Conservation (phyloP, 1,140 invertebrate species). For the Penaeus vannamei region DNA sequence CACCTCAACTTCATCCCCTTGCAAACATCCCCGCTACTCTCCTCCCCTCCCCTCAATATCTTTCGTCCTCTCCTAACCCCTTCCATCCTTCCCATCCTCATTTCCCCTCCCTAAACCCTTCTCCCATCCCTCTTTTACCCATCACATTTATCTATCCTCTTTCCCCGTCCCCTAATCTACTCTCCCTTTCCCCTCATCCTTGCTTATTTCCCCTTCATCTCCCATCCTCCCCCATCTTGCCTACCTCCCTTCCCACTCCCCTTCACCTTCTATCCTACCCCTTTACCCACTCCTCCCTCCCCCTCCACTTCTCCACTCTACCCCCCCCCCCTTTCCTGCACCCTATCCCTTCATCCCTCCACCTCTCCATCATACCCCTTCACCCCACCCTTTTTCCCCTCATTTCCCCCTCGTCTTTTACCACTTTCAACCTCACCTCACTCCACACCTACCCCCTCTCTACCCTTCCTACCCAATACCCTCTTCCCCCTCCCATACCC, state of each 20-base stretch:
- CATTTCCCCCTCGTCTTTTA: not conserved
- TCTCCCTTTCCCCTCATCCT: not conserved
- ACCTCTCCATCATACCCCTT: not conserved
- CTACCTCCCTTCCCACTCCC: not conserved
- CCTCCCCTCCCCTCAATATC: no score
- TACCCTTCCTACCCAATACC: not conserved
- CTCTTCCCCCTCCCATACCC: not conserved
- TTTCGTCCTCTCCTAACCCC: no score
- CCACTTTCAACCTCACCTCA: not conserved
- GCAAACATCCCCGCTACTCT: no score
- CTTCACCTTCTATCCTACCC: not conserved
- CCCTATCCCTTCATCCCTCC: no score
- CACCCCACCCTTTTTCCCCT: slow-evolving; percentile 42
- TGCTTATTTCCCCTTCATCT: not conserved
- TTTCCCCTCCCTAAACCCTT: not conserved
- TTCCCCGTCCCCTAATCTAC: no score
- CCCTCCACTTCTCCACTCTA: not conserved
- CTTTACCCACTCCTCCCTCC: not conserved
- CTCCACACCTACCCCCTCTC: not conserved
- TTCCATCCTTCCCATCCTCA: not conserved
- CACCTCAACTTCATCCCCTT: no score
- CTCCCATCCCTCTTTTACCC: not conserved
- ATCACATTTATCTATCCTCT: not conserved
- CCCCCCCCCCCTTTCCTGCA: not conserved
- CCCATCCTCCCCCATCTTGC: not conserved